phyloP scores from a whole-genome alignment of 1,140 invertebrate species.

The Plectrocnemia conspersa region DNA sequence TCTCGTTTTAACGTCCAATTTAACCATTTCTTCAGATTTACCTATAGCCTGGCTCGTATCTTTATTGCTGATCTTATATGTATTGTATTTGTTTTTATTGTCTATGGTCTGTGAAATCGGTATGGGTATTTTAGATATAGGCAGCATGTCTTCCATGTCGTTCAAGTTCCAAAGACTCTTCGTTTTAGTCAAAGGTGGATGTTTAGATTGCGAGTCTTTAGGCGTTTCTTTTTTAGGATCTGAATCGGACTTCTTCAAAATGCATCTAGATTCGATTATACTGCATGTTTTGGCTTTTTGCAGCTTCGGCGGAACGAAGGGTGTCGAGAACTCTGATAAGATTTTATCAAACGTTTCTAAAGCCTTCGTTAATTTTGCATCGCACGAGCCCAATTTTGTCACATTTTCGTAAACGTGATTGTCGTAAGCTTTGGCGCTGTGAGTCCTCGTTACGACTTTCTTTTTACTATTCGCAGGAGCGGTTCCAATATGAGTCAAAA shows the following conservation, averaged over 20 bases:
- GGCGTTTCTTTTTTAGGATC: no score
- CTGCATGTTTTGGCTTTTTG: slow-evolving; percentile 60
- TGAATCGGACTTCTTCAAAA: slow-evolving; percentile 50
- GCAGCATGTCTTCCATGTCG: slow-evolving; percentile 50
- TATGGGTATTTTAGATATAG: slow-evolving; percentile 39
- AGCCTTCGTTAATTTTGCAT: slow-evolving; percentile 56
- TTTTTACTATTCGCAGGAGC: slow-evolving; percentile 36
- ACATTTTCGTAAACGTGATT: slow-evolving; percentile 49
- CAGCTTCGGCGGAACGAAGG: slow-evolving; percentile 50
- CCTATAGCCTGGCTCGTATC: slow-evolving; percentile 35
- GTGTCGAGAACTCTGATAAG: slow-evolving; percentile 47
- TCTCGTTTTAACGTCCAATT: slow-evolving; percentile 51
- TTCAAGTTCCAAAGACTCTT: slow-evolving; percentile 53
- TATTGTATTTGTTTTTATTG: slow-evolving; percentile 49
- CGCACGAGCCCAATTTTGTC: slow-evolving; percentile 41
- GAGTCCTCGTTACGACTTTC: slow-evolving; percentile 35
- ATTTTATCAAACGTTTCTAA: slow-evolving; percentile 63
- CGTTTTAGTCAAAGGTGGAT: slow-evolving; percentile 49
- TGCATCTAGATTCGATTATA: slow-evolving; percentile 59
- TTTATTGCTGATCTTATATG: slow-evolving; percentile 50
- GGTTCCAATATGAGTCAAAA: slow-evolving; percentile 40
- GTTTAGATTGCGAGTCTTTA: slow-evolving; percentile 37
- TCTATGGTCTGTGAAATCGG: slow-evolving; percentile 43
- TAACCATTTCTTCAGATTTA: slow-evolving; percentile 46
- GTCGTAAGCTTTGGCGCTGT: slow-evolving; percentile 19